Base-by-base conservation (phyloP, 2,888 invertebrate genomes). In the Corbicula japonica region DNA sequence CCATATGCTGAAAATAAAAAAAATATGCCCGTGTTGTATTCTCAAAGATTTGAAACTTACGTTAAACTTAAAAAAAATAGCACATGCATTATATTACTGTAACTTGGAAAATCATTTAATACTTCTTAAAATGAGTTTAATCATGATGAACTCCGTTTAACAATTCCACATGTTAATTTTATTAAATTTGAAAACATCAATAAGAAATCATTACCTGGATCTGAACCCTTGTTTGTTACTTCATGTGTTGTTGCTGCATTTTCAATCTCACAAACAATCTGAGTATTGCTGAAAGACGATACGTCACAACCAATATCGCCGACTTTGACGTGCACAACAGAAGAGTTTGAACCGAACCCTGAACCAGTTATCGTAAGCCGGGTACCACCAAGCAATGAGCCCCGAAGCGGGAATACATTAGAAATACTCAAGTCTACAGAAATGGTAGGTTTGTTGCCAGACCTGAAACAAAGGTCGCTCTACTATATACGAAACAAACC, bases 381-480 rank as follows among this genome's bases (percentile, higher is more conserved):
- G n/a, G 88, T 88, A 23, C 88, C 89, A 15, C 89, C 89, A 56
- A 86, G 87, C 28, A 88, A 23, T 10, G 89, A 88, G 2, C 88
- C 89, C 35, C 50, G 52, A 1, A 56, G 56, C 12, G 90, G 90
- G 41, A 62, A 83, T 12, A 90, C 76, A 32, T 85, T 80, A 10
- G 83, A 87, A 3, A 90, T 82, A 46, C 74, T 65, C 26, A 90
- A 80, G 2, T 71, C 56, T 0, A 70, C 70, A 58, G 44, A 66
- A 6, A 76, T 28, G 10, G 44, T 54, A 3, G 78, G 82, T 3
- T 68, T 35, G 10, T 32, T 21, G 1, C 26, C 1, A 21, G 50
- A 23, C 6, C 70, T 70, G 65, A 34, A 65, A 50, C 3, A 28
- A 32, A 52, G 18, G 18, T 21, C 5, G 5, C 50, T n/a, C n/a